A percentile compares a stretch with the other conserved stretches of the same genome.
These are phyloP conservation scores for Trachymyrmex septentrionalis DNA, from an alignment of 1,140 invertebrate species.

Conservation along the genomic window DNA sequence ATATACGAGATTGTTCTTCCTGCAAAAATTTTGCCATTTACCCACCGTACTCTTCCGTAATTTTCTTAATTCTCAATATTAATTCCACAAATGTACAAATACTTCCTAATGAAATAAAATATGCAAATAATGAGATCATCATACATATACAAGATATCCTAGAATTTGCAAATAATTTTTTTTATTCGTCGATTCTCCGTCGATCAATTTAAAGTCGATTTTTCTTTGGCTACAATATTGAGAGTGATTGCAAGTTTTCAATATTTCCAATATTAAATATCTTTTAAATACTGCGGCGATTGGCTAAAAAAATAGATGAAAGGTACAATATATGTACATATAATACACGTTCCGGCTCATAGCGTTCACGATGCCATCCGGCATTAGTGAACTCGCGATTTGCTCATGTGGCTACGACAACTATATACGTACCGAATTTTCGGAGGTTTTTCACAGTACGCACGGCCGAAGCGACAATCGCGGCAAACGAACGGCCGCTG, in stretches of 20 bases:
- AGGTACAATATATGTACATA: neutral
- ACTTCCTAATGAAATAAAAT: neutral
- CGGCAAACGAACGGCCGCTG: constrained; percentile 83
- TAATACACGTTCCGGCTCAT: neutral
- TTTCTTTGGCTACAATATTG: constrained; percentile 1
- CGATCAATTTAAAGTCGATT: neutral
- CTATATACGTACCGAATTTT: constrained; percentile 70
- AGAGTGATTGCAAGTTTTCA: neutral
- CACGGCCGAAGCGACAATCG: constrained; percentile 77
- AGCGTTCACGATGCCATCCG: constrained; percentile 21
- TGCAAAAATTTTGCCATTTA: neutral
- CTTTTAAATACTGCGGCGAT: neutral
- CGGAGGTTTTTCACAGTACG: constrained; percentile 76
- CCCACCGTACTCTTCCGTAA: neutral
- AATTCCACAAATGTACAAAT: neutral
- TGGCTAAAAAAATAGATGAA: neutral
- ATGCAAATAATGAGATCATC: too few species aligned
- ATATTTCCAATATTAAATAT: neutral
- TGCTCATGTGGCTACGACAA: constrained; percentile 22
- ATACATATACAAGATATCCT: neutral
- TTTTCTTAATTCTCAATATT: constrained; percentile 14
- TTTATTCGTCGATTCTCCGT: neutral
- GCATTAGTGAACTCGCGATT: constrained; percentile 56
- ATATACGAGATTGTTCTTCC: neutral
- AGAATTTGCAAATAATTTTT: neutral